phyloP scores from a whole-genome alignment of 2,113 vertebrate species.

The cat (Felis catus) region DNA sequence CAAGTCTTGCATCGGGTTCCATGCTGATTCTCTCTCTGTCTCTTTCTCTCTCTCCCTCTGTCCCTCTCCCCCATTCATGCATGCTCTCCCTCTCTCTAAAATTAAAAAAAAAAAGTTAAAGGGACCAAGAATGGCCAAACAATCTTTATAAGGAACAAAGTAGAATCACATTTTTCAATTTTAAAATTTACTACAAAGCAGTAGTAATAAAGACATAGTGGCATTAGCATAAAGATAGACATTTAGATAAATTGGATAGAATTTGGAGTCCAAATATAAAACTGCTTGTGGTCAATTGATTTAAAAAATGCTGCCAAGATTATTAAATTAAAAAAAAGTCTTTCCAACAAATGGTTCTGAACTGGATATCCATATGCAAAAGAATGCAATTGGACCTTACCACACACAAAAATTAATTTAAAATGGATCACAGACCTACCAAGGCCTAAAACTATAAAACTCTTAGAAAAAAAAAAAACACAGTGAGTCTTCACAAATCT shows the following conservation, averaged over 20 bases:
- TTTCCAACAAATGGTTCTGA: background rate
- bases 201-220: background rate
- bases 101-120: background rate
- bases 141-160: background rate
- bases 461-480: background rate
- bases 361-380: background rate
- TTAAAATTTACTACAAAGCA: background rate
- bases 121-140: background rate
- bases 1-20: too few species aligned
- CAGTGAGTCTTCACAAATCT: background rate
- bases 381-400: background rate
- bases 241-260: background rate
- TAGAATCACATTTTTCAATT: background rate
- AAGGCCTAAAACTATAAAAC: background rate
- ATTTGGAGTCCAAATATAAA: background rate
- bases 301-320: background rate
- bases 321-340: background rate
- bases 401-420: background rate
- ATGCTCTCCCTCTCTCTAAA: too few species aligned
- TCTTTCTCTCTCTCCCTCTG: too few species aligned
- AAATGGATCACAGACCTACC: background rate
- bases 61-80: too few species aligned
- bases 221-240: background rate
- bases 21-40: too few species aligned
- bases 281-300: background rate